phyloP scores from a whole-genome alignment of 2,797 vertebrate species.

The Onychomys arenicola region DNA sequence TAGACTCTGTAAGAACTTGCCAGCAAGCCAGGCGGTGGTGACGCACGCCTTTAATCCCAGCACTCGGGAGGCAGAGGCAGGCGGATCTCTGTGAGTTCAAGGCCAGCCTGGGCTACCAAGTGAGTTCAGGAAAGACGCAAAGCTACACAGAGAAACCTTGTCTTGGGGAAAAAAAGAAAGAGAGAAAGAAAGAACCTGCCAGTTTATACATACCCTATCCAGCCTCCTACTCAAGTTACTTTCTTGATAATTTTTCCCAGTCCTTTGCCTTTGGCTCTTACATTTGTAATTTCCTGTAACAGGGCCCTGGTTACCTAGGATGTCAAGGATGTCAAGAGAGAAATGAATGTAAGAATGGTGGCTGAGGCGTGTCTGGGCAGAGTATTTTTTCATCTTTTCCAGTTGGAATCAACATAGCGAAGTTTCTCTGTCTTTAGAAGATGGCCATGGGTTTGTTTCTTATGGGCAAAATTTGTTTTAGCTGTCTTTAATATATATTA shows the following conservation, averaged over 20 bases:
- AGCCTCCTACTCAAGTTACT: background rate
- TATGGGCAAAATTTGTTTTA: background rate
- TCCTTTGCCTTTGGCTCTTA: background rate
- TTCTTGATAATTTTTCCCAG: slow-evolving; percentile 3
- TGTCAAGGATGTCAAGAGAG: background rate
- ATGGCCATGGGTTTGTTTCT: background rate
- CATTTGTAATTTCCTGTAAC: background rate
- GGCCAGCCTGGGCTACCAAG: too few relatives aligned
- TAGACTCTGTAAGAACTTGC: background rate
- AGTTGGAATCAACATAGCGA: background rate
- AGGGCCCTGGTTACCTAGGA: background rate
- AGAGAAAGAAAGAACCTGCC: slow-evolving; percentile 20
- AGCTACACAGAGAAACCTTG: too few relatives aligned
- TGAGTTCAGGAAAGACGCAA: too few relatives aligned
- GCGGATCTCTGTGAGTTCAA: too few relatives aligned
- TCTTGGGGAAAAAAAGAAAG: too few relatives aligned
- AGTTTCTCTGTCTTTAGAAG: background rate
- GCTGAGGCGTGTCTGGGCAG: background rate
- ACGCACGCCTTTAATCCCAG: too few relatives aligned
- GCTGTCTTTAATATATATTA: background rate
- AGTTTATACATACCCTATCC: background rate
- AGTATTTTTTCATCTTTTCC: background rate
- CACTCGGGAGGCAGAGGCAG: too few relatives aligned
- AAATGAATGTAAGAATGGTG: background rate
- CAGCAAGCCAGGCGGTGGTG: too few relatives aligned